Base-by-base conservation (phyloP, 2,888 invertebrate genomes). In the Tenthredo amoena region DNA sequence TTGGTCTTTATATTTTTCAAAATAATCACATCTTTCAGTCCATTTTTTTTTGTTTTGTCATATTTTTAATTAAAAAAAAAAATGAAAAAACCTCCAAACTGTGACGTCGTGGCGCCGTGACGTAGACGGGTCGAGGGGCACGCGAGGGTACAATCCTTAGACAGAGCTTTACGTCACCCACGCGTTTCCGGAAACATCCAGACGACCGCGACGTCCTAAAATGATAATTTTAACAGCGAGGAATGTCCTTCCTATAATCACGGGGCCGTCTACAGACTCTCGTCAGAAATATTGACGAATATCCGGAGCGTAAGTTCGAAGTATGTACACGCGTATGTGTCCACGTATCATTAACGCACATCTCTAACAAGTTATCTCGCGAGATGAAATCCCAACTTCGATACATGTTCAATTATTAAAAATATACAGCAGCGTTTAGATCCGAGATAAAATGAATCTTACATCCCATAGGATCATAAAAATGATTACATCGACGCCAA, bases 201-300 rank as follows among this genome's bases (percentile, higher is more conserved):
- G 68, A 68, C 68, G 34, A 55, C 55, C n/a, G n/a, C 55, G 55
- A 31, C 68, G 68, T 68, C 68, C 68, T 18, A 68, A 68, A 68
- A 68, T 68, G 18, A 68, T 68, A 34, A 68, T 68, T 68, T 68
- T 18, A 68, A 34, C 26, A 68, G 34, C 68, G 68, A 68, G 18
- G 31, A 68, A 68, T 34, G 68, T 68, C 68, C 34, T 68, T 34
- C 31, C 18, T 34, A 6, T 26, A 68, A 34, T 68, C 68, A 34
- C 31, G 26, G 65, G 31, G 15, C 6, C 15, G 65, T 31, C 65
- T 65, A 31, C 58, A 58, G 9, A 58, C n/a, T 9, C 9, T 58
- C 10, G 58, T 58, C 26, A 26, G 7, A 58, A 21, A 21, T 58
- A 58, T 26, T n/a, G 58, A 21, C 1, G 58, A 58, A 58, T 58